Percentiles rank a stretch among this genome's conserved stretches.
These are phyloP conservation scores for Eilema caniola DNA, from an alignment of 2,888 invertebrate species.

Conservation along the genomic window DNA sequence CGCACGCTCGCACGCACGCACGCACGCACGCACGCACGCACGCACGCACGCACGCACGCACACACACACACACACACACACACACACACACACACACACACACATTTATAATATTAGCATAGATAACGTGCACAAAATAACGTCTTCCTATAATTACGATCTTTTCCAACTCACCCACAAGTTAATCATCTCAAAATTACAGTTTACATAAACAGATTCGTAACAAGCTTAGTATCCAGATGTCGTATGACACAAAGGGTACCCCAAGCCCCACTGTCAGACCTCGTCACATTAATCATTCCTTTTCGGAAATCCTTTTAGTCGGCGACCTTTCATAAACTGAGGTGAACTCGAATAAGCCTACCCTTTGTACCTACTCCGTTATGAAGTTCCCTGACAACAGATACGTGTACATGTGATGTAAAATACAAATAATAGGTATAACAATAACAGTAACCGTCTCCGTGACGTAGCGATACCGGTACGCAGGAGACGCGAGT, in stretches of 20 bases:
- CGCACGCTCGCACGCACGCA: no score
- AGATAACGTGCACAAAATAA: no score
- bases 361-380: slow-evolving; percentile 25
- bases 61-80: no score
- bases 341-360: slow-evolving; percentile 56
- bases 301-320: slow-evolving; percentile 65
- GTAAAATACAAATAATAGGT: background rate
- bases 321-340: slow-evolving; percentile 58
- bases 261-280: slow-evolving; percentile 50
- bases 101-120: no score
- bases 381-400: slow-evolving; percentile 18
- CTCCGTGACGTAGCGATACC: no score
- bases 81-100: no score
- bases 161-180: background rate
- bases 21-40: no score
- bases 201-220: background rate
- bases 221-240: slow-evolving; percentile 22
- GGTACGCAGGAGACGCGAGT: no score
- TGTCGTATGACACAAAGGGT: slow-evolving; percentile 45
- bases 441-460: no score
- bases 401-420: slow-evolving; percentile 2
- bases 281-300: slow-evolving; percentile 63
- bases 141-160: no score
- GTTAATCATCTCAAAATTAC: background rate
- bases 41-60: no score